A percentile compares a stretch with the other conserved stretches of the same genome.
Evolutionary conservation across 2,888 invertebrate species (phyloP).

Genomic region (Timema podura): DNA sequence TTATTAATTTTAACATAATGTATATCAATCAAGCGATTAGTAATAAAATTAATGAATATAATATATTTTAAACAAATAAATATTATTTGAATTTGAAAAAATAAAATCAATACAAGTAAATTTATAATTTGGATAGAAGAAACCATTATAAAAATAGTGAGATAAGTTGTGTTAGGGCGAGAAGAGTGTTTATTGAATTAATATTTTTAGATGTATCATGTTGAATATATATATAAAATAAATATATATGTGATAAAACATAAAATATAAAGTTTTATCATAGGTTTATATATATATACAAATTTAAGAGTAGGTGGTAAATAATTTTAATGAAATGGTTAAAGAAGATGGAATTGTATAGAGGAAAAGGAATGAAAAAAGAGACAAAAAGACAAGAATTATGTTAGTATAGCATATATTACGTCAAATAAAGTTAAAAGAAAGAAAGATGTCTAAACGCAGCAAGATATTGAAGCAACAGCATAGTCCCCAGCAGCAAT

Average conservation of each 20-base stretch:
- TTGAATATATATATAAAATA: background rate
- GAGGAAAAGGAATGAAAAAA: conserved; percentile 44
- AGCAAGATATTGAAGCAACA: conserved; percentile 13
- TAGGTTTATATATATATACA: background rate
- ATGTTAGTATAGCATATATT: conserved; percentile 8
- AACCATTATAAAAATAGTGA: too few relatives aligned
- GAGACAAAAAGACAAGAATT: background rate
- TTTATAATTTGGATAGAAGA: too few relatives aligned
- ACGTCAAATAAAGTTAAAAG: background rate
- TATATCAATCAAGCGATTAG: too few relatives aligned
- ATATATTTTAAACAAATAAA: background rate
- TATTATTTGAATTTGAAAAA: background rate
- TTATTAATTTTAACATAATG: too few relatives aligned
- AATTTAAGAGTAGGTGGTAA: background rate
- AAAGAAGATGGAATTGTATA: conserved; percentile 37
- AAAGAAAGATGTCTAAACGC: background rate
- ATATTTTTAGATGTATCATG: background rate
- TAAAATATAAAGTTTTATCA: background rate
- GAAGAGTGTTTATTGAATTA: too few relatives aligned
- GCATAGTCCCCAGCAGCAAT: background rate
- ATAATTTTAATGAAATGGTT: background rate
- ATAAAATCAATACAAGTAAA: background rate
- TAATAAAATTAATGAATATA: too few relatives aligned
- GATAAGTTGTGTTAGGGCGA: too few relatives aligned
- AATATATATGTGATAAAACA: background rate